A percentile compares a stretch with the other conserved stretches of the same genome.
Conservation (phyloP, 2,797 vertebrate species). For the Glossophaga mutica region DNA sequence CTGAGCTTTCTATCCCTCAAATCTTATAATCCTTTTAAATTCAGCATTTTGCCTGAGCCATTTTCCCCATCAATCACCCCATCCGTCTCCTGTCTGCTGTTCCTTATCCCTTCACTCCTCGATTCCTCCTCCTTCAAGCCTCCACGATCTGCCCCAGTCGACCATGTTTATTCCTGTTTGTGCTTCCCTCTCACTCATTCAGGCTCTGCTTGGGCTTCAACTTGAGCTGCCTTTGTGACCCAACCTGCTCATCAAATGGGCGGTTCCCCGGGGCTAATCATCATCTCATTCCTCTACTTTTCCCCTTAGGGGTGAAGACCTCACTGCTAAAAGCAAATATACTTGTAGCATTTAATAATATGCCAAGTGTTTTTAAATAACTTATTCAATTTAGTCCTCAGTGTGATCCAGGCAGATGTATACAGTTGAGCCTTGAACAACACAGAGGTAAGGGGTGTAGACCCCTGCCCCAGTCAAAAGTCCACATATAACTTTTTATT, state of each 20-base stretch:
- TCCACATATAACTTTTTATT: not conserved
- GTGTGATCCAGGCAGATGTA: not conserved
- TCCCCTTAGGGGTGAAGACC: not conserved
- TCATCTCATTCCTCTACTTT: not conserved
- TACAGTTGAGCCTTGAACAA: not conserved
- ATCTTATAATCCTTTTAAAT: not conserved
- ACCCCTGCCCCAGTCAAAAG: not conserved
- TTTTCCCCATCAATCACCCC: not conserved
- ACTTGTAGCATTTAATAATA: not conserved
- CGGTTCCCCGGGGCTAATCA: not conserved
- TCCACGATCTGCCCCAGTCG: not conserved
- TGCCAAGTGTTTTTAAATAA: not conserved
- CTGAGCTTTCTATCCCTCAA: not conserved
- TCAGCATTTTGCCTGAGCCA: not conserved
- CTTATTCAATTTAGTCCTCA: not conserved
- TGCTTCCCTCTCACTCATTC: not conserved
- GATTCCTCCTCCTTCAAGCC: not conserved
- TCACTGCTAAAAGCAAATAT: not conserved
- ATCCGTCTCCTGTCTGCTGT: not conserved
- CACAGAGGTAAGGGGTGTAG: not conserved
- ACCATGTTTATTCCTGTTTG: not conserved
- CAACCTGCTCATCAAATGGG: not conserved
- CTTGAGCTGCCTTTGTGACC: not conserved
- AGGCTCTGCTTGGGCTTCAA: not conserved
- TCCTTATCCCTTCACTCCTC: not conserved